Conservation (phyloP, 2,113 vertebrate genomes). For the Balaeniceps rex region DNA sequence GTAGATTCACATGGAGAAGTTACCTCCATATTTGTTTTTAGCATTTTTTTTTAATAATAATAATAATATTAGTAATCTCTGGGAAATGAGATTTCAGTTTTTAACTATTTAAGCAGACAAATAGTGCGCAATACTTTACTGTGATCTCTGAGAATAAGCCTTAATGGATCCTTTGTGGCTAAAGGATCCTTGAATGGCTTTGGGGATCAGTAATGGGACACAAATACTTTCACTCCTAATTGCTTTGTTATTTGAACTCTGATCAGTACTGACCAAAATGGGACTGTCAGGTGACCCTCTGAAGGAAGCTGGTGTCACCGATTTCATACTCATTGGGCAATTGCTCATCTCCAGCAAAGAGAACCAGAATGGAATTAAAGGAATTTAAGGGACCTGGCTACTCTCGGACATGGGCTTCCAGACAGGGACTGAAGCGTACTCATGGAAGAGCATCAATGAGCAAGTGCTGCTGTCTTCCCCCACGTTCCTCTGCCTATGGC, state of each 20-base stretch:
- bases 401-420: background rate
- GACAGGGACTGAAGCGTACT: background rate
- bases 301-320: background rate
- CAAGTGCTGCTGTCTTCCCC: background rate
- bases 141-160: slow-evolving; percentile 31
- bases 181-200: slow-evolving; percentile 27
- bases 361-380: background rate
- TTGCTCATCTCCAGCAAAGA: background rate
- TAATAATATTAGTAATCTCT: background rate
- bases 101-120: slow-evolving; percentile 6
- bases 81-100: background rate
- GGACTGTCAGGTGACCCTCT: background rate
- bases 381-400: background rate
- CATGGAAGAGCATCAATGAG: background rate
- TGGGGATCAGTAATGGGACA: background rate
- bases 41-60: background rate
- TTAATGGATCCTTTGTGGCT: slow-evolving; percentile 10
- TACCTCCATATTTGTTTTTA: slow-evolving; percentile 43
- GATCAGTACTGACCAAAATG: background rate
- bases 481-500: background rate
- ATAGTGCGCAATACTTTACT: slow-evolving; percentile 30
- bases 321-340: background rate
- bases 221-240: background rate
- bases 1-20: background rate
- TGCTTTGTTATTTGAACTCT: background rate